These are phyloP conservation scores for Macaria liturata DNA, from an alignment of 2,888 invertebrate species.

Conservation along the genomic window DNA sequence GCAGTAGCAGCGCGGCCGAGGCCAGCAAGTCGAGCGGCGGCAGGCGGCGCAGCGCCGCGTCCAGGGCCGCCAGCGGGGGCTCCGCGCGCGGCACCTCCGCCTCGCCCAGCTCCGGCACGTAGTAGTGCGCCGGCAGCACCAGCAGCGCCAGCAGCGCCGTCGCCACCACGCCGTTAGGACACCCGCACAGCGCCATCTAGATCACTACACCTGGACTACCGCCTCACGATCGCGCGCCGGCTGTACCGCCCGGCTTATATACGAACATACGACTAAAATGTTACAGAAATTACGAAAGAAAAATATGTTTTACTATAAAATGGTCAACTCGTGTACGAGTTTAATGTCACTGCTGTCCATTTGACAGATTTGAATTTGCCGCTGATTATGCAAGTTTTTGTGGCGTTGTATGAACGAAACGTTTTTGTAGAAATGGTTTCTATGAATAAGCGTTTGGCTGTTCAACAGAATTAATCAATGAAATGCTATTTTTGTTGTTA, in stretches of 20 bases:
- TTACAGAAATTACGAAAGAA: constrained; percentile 8
- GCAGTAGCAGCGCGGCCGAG: constrained; percentile 47
- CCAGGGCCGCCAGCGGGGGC: constrained; percentile 16
- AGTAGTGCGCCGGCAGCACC: constrained; percentile 61
- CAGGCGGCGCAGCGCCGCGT: constrained; percentile 31
- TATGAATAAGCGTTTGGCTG: no score
- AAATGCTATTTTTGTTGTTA: no score
- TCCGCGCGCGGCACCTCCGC: constrained; percentile 36
- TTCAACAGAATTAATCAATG: no score
- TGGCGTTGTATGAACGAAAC: no score
- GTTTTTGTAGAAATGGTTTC: no score
- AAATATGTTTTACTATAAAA: no score
- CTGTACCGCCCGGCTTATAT: neutral
- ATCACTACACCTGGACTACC: no score
- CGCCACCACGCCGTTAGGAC: constrained; percentile 56
- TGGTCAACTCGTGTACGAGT: no score
- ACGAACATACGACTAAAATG: constrained; percentile 31
- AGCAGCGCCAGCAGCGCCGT: constrained; percentile 57
- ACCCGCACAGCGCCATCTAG: constrained; percentile 58
- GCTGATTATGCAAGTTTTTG: neutral
- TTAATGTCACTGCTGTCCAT: constrained; percentile 8
- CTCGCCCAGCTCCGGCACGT: constrained; percentile 51
- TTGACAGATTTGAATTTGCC: constrained; percentile 11
- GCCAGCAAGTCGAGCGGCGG: constrained; percentile 59
- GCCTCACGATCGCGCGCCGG: neutral